Percentiles rank a stretch among this genome's conserved stretches.
These are phyloP conservation scores for Rhinogobius similis DNA, from an alignment of 2,113 vertebrate genomes.

Conservation along the genomic window DNA sequence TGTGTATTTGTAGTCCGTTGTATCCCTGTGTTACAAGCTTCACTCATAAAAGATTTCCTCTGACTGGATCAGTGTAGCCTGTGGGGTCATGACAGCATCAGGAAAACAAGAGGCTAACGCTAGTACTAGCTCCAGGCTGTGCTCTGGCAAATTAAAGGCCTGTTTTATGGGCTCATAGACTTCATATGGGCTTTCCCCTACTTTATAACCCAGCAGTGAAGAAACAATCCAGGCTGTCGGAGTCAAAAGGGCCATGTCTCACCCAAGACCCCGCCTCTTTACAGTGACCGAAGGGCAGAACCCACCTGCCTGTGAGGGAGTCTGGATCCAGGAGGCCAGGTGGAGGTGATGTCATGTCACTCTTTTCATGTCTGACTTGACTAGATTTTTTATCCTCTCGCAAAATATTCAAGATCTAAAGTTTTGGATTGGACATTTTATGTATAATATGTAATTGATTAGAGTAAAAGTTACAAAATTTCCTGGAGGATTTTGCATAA, in stretches of 20 bases:
- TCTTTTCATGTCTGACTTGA: not conserved
- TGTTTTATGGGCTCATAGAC: slow-evolving; percentile 60
- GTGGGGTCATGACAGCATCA: slow-evolving; percentile 44
- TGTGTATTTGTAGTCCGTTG: slow-evolving; percentile 49
- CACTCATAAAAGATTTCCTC: slow-evolving; percentile 46
- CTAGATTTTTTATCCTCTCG: not conserved
- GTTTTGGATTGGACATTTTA: no score
- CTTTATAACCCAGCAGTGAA: slow-evolving; percentile 20
- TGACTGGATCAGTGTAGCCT: slow-evolving; percentile 42
- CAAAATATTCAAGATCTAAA: not conserved
- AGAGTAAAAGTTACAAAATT: no score
- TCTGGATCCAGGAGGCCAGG: slow-evolving; percentile 62
- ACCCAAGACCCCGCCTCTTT: slow-evolving; percentile 50
- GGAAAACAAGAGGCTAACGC: slow-evolving; percentile 30
- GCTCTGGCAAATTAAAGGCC: slow-evolving; percentile 62
- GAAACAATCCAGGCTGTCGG: slow-evolving; percentile 34
- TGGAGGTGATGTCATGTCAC: slow-evolving; percentile 40
- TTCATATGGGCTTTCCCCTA: slow-evolving; percentile 58
- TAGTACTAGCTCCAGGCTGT: slow-evolving; percentile 48
- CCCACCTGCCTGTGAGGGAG: slow-evolving; percentile 55
- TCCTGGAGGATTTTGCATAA: no score
- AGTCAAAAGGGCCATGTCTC: slow-evolving; percentile 16
- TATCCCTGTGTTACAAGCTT: slow-evolving; percentile 14
- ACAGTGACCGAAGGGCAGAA: slow-evolving; percentile 26
- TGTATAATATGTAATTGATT: no score